Conservation (phyloP, 2,113 vertebrate species). For the Procavia capensis region DNA sequence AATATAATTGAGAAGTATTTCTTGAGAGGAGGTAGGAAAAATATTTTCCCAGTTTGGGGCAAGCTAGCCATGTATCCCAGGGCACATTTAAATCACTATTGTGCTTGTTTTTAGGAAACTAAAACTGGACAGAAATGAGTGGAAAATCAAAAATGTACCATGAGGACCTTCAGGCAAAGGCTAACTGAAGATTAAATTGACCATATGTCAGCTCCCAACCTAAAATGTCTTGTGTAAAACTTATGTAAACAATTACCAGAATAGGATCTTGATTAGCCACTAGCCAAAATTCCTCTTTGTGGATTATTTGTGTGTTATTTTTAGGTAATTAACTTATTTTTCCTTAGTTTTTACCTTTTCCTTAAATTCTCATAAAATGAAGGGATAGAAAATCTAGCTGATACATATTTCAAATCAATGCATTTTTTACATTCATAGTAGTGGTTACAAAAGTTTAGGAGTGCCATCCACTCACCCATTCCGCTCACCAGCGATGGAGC, state of each 20-base stretch:
- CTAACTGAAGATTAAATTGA: background rate
- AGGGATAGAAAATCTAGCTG: background rate
- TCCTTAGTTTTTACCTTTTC: background rate
- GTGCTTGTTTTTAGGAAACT: constrained; percentile 36
- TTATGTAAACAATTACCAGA: background rate
- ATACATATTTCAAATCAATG: background rate
- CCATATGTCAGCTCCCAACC: background rate
- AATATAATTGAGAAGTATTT: background rate
- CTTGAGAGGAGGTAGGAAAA: constrained; percentile 46
- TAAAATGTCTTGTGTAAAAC: background rate
- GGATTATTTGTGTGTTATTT: background rate
- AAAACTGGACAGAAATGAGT: constrained; percentile 33
- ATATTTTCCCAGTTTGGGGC: background rate
- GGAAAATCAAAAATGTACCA: background rate
- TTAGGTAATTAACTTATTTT: background rate
- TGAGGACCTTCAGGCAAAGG: background rate
- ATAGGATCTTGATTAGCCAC: background rate
- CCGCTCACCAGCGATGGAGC: background rate
- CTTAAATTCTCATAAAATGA: constrained; percentile 41
- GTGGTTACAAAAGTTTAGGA: background rate
- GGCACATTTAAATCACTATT: background rate
- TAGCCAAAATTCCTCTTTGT: constrained; percentile 8
- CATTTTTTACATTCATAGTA: background rate
- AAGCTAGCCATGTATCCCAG: background rate
- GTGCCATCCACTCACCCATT: background rate